Conservation (phyloP, 2,888 invertebrate genomes). For the Hemistola chrysoprasaria region DNA sequence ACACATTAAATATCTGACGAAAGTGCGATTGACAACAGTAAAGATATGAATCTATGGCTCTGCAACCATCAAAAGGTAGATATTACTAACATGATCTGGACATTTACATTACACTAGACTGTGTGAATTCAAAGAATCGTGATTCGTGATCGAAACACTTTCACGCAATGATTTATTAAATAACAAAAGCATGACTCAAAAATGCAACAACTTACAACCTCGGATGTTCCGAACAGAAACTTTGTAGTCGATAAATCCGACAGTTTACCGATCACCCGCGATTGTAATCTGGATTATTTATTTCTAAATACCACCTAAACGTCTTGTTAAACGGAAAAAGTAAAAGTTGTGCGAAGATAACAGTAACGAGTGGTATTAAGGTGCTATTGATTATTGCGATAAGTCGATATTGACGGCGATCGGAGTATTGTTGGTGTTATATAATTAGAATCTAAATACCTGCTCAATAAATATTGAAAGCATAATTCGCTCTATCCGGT, state of each 20-base stretch:
- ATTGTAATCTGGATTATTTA: conserved; percentile 32
- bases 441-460: conserved; percentile 7
- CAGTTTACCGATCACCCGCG: conserved; percentile 29
- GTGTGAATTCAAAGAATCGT: conserved; percentile 32
- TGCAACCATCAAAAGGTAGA: no score
- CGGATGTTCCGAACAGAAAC: conserved; percentile 11
- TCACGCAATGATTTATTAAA: conserved; percentile 39
- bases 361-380: conserved; percentile 14
- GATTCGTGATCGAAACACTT: conserved; percentile 39
- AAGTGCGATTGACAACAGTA: conserved; percentile 25
- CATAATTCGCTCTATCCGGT: no score
- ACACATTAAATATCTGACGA: conserved; percentile 24
- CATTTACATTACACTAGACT: conserved; percentile 28
- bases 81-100: conserved; percentile 21
- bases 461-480: no score
- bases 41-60: no score
- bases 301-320: conserved; percentile 27
- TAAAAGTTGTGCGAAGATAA: conserved; percentile 22
- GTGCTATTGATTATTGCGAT: conserved; percentile 13
- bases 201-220: conserved; percentile 25
- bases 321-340: conserved; percentile 14
- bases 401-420: conserved; percentile 13
- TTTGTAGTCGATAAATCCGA: conserved; percentile 23
- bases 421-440: conserved; percentile 10
- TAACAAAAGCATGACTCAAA: conserved; percentile 28